phyloP scores from a whole-genome alignment of 2,888 invertebrate genomes.

The Rhagium mordax region DNA sequence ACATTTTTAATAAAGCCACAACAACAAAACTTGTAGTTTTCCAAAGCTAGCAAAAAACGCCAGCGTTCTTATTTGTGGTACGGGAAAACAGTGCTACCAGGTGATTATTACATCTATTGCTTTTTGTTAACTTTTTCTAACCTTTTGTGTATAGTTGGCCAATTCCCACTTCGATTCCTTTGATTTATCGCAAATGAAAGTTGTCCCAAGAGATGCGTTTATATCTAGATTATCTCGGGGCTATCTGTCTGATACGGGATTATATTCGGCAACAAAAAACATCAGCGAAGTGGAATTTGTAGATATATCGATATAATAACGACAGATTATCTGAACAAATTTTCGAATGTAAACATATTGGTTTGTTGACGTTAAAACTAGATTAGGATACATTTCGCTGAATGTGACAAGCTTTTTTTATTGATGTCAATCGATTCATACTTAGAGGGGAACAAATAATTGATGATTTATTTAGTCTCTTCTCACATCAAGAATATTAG shows the following conservation, averaged over 20 bases:
- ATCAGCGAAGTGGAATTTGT: constrained; percentile 24
- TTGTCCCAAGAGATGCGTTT: constrained; percentile 42
- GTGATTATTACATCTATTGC: not conserved
- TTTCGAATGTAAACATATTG: not conserved
- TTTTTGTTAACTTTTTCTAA: constrained; percentile 2
- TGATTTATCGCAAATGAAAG: constrained; percentile 49
- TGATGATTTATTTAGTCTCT: no score
- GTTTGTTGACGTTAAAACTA: not conserved
- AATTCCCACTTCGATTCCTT: constrained; percentile 33
- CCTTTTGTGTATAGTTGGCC: constrained; percentile 11
- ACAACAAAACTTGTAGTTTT: no score
- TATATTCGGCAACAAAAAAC: constrained; percentile 23
- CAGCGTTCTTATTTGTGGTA: no score
- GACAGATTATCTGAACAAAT: not conserved
- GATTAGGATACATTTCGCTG: not conserved
- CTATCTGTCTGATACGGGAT: constrained; percentile 5
- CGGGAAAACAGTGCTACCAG: no score
- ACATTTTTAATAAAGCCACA: no score
- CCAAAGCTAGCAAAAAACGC: no score
- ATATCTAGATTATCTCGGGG: constrained; percentile 43
- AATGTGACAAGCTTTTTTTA: not conserved
- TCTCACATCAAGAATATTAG: no score
- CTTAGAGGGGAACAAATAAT: no score
- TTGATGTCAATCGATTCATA: no score
- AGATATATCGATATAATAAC: constrained; percentile 3